Conservation (phyloP, 2,797 vertebrate species). For the Myotis pilosus region DNA sequence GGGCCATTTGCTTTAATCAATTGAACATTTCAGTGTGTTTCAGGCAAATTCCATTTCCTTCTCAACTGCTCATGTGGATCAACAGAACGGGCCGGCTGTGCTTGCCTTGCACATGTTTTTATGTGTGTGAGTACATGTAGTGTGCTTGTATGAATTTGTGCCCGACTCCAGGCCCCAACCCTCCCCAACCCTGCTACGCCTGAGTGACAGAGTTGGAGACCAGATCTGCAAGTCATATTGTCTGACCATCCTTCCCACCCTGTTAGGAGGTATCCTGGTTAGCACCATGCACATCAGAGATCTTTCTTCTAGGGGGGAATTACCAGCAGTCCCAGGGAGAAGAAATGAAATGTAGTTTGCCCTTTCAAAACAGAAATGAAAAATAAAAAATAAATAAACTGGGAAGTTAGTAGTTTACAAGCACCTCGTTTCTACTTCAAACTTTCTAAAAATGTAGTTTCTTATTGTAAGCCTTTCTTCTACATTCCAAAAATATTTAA, state of each 20-base stretch:
- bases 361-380: not conserved
- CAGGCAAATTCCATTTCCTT: slow-evolving; percentile 13
- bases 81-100: not conserved
- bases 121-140: accelerated
- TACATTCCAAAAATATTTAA: not conserved
- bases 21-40: not conserved
- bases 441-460: slow-evolving; percentile 10
- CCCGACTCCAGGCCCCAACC: accelerated
- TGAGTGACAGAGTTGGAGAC: not conserved
- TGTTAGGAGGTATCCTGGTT: not conserved
- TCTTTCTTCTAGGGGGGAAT: not conserved
- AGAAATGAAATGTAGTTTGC: not conserved
- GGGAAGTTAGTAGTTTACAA: not conserved
- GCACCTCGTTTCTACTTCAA: not conserved
- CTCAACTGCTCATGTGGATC: no score
- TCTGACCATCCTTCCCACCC: not conserved
- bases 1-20: not conserved
- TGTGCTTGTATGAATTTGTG: not conserved
- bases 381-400: not conserved
- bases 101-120: not conserved
- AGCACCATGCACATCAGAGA: not conserved
- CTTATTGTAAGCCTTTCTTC: not conserved
- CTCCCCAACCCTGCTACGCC: accelerated
- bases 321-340: not conserved
- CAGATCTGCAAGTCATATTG: not conserved